Conservation (phyloP, 2,797 vertebrate species). For the Cirrhinus molitorella region DNA sequence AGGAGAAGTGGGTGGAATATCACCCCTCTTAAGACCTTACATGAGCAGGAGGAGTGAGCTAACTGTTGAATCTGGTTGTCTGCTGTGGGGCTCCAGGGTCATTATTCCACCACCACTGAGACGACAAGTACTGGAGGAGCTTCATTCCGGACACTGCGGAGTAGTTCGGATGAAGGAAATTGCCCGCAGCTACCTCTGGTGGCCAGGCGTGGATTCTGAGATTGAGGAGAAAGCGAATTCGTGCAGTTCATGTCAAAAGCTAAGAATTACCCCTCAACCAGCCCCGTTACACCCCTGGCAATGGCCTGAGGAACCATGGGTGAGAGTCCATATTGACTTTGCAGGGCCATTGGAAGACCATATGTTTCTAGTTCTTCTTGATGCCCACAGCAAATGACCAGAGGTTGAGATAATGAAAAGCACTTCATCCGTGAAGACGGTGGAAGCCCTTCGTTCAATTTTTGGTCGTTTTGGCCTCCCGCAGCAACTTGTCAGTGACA, state of each 20-base stretch:
- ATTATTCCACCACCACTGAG: constrained; percentile 39
- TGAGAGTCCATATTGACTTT: constrained; percentile 42
- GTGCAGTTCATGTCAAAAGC: constrained; percentile 16
- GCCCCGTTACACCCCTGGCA: constrained; percentile 19
- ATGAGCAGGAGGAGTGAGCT: constrained; percentile 29
- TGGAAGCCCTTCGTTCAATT: constrained; percentile 26
- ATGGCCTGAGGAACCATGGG: constrained; percentile 3
- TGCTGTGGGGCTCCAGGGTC: background rate
- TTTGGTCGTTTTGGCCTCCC: constrained; percentile 22
- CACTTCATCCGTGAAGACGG: constrained; percentile 14
- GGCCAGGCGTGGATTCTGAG: constrained; percentile 2
- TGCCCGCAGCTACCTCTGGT: too few relatives aligned
- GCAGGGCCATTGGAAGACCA: constrained; percentile 33
- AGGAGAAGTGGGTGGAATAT: constrained; percentile 34
- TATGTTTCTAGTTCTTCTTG: constrained; percentile 21
- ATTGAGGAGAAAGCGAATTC: constrained; percentile 16
- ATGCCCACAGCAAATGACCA: constrained; percentile 39
- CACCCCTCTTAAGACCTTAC: constrained; percentile 30
- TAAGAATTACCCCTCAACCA: constrained; percentile 1
- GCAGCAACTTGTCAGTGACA: constrained; percentile 45
- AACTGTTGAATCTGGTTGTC: background rate
- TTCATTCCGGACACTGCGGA: constrained; percentile 34
- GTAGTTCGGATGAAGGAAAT: too few relatives aligned
- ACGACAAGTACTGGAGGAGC: background rate
- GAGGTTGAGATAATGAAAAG: constrained; percentile 33